A percentile compares a stretch with the other conserved stretches of the same genome.
phyloP scores from a whole-genome alignment of 2,888 invertebrate genomes.

The Caenorhabditis sp. region DNA sequence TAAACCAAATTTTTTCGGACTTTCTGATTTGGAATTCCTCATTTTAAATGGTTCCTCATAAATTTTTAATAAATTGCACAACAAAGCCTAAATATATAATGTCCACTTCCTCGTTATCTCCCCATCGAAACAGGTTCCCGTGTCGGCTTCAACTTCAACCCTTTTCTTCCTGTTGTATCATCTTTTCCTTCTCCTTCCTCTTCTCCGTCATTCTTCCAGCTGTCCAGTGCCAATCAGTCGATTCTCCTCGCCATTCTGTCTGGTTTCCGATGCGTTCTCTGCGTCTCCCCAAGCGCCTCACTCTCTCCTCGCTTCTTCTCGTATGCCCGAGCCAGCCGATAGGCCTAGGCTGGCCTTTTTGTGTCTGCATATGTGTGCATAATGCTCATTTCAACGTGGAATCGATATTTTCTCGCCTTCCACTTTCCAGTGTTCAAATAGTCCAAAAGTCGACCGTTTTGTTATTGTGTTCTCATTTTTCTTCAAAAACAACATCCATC shows the following conservation, averaged over 20 bases:
- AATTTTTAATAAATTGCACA: too few species aligned
- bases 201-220: conserved; percentile 31
- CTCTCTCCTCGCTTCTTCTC: background rate
- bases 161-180: conserved; percentile 23
- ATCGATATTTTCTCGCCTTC: conserved; percentile 1
- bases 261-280: conserved; percentile 18
- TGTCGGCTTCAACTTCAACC: conserved; percentile 48
- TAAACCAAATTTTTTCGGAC: too few species aligned
- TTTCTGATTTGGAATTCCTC: too few species aligned
- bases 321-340: too few species aligned
- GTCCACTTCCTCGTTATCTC: conserved; percentile 38
- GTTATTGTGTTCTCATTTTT: conserved; percentile 39
- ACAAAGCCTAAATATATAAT: too few species aligned
- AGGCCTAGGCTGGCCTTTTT: too few species aligned
- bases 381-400: conserved; percentile 38
- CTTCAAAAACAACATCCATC: conserved; percentile 44
- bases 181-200: conserved; percentile 16
- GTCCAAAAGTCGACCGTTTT: conserved; percentile 35
- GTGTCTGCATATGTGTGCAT: conserved; percentile 29
- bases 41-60: too few species aligned
- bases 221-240: conserved; percentile 46
- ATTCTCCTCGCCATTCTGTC: conserved; percentile 25
- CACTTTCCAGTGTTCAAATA: conserved; percentile 19
- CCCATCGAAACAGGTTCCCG: conserved; percentile 34
- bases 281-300: conserved; percentile 17